Percentiles rank a stretch among this genome's conserved stretches.
phyloP scores from a whole-genome alignment of 2,113 vertebrate species.

The Mesoclemmys tuberculata region DNA sequence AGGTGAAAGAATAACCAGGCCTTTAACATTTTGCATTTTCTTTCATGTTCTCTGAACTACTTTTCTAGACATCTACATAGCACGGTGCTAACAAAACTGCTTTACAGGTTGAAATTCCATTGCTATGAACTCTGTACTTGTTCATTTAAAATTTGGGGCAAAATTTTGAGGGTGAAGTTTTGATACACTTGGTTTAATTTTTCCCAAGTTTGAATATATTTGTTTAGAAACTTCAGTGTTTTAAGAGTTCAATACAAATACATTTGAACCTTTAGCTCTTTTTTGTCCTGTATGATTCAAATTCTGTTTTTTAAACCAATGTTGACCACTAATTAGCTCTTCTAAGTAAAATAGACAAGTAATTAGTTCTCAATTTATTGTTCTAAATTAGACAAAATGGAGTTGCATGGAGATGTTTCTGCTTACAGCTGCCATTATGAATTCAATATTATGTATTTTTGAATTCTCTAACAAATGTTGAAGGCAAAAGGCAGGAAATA shows the following conservation, averaged over 20 bases:
- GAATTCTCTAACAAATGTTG: neutral
- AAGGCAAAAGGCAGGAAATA: neutral
- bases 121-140: neutral
- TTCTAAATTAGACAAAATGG: neutral
- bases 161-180: neutral
- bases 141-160: neutral
- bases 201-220: neutral
- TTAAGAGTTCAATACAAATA: neutral
- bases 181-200: accelerated
- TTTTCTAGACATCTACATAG: neutral
- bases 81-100: neutral
- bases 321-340: neutral
- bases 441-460: neutral
- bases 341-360: too few relatives aligned
- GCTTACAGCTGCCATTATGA: neutral
- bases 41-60: neutral
- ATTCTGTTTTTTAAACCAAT: neutral
- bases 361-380: neutral
- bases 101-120: neutral
- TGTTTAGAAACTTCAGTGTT: neutral
- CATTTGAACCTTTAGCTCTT: neutral
- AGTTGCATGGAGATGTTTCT: accelerated
- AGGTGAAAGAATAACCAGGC: neutral
- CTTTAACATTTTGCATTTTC: neutral
- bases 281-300: neutral